Evolutionary conservation across 2,888 invertebrate species (phyloP), one percentile per base, ranked within the genome.

Genomic region (Tachina lurida): DNA sequence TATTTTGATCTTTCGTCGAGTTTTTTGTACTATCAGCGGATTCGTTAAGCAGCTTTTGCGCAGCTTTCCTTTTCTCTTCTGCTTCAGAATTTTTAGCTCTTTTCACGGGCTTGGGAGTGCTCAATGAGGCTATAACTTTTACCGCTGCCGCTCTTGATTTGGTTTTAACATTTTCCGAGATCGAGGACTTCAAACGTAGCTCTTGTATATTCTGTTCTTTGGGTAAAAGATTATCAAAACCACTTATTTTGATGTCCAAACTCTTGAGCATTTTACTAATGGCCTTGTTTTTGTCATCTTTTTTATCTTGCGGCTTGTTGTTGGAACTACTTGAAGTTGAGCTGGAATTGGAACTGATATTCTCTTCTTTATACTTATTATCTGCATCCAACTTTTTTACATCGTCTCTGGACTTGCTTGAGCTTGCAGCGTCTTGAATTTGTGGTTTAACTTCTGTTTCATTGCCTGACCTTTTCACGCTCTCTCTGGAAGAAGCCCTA

Each of bases 141-240:
- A 91, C 91, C 0, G 93, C 92, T 1, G 93, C 91, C 4, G 93
- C 92, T 19, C 93, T 89, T 0, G 92, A 92, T 84, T 93, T 93
- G 2, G 93, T 93, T 88, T 93, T 93, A 1, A 93, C 93, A 88
- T 92, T 93, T 87, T 93, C 93, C 76, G 92, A 93, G 87, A 93
- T 93, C n/a, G 93, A 93, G 1, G 93, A 92, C 82, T 93, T 93
- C 13, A 92, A 89, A 12, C 91, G 91, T 3, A 86, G 13, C 47
- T 92, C 92, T 65, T 89, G 90, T 10, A 92, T 87, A 41, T 90
- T 91, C 83, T 91, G 91, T 79, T 92, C 92, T 80, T 90, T 91
- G 56, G 91, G 90, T 87, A 92, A 83, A 65, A 93, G 88, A 82
- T 92, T 91, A 75, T 91, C 91, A 73, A 91, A 93, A 62, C 93